phyloP scores from a whole-genome alignment of 2,113 vertebrate species.

The Melanerpes formicivorus region DNA sequence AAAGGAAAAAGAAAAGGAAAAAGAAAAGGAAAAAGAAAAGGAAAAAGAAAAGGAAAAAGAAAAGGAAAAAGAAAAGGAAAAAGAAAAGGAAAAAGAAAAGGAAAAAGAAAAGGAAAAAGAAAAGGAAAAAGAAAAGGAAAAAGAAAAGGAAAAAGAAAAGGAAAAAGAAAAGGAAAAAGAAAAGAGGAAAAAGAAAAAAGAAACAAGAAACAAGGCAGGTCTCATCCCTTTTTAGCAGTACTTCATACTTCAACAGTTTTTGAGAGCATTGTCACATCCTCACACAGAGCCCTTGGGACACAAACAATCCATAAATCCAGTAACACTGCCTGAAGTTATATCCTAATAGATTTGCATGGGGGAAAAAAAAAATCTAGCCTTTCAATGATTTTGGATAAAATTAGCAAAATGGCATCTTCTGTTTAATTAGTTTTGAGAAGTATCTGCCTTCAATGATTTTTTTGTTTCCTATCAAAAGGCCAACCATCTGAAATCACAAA shows the following conservation, averaged over 20 bases:
- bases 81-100: too few species aligned
- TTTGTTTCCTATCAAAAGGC: neutral
- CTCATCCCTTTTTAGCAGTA: neutral
- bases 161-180: too few species aligned
- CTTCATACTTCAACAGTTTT: neutral
- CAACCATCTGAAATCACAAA: neutral
- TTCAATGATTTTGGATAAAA: neutral
- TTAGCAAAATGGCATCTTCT: neutral
- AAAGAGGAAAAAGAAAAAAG: too few species aligned
- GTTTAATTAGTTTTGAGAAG: neutral
- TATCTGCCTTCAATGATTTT: neutral
- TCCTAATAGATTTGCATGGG: neutral
- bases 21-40: too few species aligned
- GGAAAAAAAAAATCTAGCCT: neutral
- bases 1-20: too few species aligned
- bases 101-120: too few species aligned
- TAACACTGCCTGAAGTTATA: neutral
- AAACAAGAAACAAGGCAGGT: too few species aligned
- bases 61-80: too few species aligned
- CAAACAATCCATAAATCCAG: neutral
- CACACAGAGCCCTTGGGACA: neutral
- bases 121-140: too few species aligned
- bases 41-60: too few species aligned
- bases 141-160: too few species aligned
- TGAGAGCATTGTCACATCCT: neutral